Conservation (phyloP, 2,113 vertebrate species). For the Dipodomys spectabilis region DNA sequence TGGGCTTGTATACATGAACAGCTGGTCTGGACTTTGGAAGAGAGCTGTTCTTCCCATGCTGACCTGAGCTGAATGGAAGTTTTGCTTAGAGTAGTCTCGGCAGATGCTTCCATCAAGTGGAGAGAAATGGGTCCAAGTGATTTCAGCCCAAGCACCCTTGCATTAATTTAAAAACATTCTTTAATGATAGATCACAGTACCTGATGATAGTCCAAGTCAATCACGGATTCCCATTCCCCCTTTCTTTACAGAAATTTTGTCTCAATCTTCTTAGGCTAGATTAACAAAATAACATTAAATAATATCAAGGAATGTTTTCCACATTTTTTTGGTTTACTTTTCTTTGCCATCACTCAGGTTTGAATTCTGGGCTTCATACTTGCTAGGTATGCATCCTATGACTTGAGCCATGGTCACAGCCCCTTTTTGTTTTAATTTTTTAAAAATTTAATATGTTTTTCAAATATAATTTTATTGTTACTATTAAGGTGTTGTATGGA, state of each 20-base stretch:
- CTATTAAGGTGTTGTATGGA: too few species aligned
- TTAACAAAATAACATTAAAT: neutral
- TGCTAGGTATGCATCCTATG: neutral
- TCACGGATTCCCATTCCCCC: neutral
- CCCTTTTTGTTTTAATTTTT: neutral
- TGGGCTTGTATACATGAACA: neutral
- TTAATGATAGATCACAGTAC: neutral
- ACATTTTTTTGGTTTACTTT: too few species aligned
- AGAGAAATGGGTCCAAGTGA: neutral
- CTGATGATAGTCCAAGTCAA: neutral
- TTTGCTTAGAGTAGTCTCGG: neutral
- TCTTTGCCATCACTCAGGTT: too few species aligned
- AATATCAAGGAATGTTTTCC: neutral
- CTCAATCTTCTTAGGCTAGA: neutral
- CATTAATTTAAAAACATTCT: neutral
- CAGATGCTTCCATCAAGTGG: neutral
- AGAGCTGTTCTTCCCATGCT: neutral
- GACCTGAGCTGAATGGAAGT: neutral
- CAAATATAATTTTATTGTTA: too few species aligned
- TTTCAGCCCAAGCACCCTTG: neutral
- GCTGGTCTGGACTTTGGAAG: neutral
- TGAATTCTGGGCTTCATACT: too few species aligned
- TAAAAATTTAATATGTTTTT: neutral
- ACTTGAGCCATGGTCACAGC: neutral
- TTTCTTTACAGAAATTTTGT: neutral